Evolutionary conservation across 2,888 invertebrate species (phyloP).

Genomic region (Drosophila flavopinicola): DNA sequence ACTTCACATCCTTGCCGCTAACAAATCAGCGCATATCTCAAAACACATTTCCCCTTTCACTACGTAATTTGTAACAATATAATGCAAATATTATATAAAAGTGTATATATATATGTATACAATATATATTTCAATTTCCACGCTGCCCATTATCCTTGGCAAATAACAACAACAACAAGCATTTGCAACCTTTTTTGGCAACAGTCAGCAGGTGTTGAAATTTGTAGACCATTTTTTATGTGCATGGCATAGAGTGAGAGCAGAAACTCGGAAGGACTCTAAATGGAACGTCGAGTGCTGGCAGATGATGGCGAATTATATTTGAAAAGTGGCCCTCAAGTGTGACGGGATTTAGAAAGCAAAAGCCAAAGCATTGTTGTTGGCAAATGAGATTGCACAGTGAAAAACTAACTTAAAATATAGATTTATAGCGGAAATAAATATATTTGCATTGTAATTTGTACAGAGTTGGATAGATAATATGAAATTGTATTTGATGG

Average conservation of each 20-base stretch:
- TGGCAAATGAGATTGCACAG: background rate
- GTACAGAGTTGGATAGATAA: too few species aligned
- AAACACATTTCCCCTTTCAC: conserved; percentile 24
- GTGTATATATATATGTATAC: conserved; percentile 8
- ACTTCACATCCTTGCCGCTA: background rate
- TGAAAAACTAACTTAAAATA: background rate
- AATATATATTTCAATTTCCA: conserved; percentile 31
- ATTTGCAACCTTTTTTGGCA: conserved; percentile 42
- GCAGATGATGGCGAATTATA: conserved; percentile 52
- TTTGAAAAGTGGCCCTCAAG: conserved; percentile 47
- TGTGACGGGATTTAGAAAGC: conserved; percentile 37
- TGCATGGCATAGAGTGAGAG: background rate
- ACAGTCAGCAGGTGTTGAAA: conserved; percentile 52
- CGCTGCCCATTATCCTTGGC: conserved; percentile 21
- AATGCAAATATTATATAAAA: conserved; percentile 37
- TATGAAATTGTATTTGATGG: too few species aligned
- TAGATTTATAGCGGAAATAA: too few species aligned
- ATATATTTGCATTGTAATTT: too few species aligned
- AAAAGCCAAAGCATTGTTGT: background rate
- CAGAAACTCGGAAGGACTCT: conserved; percentile 2
- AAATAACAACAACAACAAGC: conserved; percentile 25
- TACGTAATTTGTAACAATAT: conserved; percentile 50
- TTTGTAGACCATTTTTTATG: conserved; percentile 52
- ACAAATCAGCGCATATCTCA: conserved; percentile 39
- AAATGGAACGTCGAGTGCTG: conserved; percentile 36